These are phyloP conservation scores for Microcebus lehilahytsara DNA, from an alignment of 2,113 vertebrate genomes.

Conservation along the genomic window DNA sequence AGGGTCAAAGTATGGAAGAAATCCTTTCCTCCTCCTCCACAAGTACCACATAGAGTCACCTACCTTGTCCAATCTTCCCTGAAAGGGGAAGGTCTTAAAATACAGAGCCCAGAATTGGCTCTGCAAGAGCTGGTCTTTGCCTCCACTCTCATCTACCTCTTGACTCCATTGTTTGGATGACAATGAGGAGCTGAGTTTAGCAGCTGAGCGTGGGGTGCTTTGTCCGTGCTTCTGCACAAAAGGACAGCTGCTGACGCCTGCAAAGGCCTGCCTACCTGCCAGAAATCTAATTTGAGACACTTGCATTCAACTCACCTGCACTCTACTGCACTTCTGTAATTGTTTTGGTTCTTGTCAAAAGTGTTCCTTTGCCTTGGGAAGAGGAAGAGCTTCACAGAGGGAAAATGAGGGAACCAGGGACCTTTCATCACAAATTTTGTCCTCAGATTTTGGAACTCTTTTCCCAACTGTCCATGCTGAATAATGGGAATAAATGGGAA, in stretches of 20 bases:
- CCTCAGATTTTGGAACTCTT: neutral
- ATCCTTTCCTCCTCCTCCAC: neutral
- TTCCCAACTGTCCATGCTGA: neutral
- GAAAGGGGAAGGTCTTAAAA: conserved; percentile 21
- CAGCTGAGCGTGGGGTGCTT: neutral
- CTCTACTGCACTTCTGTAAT: neutral
- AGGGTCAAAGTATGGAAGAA: neutral
- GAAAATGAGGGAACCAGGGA: neutral
- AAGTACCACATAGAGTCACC: neutral
- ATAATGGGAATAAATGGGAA: neutral
- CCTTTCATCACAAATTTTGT: neutral
- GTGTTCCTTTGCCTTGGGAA: neutral
- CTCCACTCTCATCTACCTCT: neutral
- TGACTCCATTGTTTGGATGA: conserved; percentile 39
- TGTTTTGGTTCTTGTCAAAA: conserved; percentile 33
- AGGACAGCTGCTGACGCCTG: conserved; percentile 41
- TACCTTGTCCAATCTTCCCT: neutral
- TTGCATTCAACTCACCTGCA: neutral
- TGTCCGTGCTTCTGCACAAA: conserved; percentile 49
- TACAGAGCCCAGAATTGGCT: neutral
- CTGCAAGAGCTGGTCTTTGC: neutral
- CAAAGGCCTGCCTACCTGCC: conserved; percentile 17
- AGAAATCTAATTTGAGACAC: conserved; percentile 50
- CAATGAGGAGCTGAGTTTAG: conserved; percentile 4
- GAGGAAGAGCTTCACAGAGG: neutral